Base-by-base conservation (phyloP, 2,888 invertebrate genomes). In the Epinotia brunnichana region DNA sequence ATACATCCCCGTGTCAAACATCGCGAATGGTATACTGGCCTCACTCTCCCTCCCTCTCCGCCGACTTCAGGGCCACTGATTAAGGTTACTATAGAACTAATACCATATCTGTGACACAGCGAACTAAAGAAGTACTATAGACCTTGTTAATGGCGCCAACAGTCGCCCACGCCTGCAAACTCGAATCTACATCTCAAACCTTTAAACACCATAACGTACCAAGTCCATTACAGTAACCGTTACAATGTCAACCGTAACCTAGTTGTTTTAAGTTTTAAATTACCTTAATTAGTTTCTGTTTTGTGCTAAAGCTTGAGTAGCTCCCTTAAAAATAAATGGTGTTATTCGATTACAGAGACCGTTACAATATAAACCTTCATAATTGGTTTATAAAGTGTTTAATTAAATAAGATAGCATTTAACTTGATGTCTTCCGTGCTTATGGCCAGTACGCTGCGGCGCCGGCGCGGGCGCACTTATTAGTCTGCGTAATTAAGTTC, bases 101-200 rank as follows among this genome's bases (percentile, higher is more conserved):
- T 61, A 44, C n/a, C 11, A 41, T 21, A 10, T 39, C 44, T 53
- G 11, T n/a, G 39, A 35, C 53, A 41, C 21, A 66, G 39, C 15
- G 19, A 10, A 35, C 35, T 21, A 21, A 64, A 62, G 62, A 62
- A 24, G 61, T 44, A 24, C n/a, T 17, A 63, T 59, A 63, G 15
- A 53, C 64, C 29, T 51, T 57, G 44, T 24, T 60, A 63, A 60
- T 21, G 74, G 74, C 74, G 72, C 72, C 74, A 74, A 62, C 53
- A 19, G 56, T 61, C 72, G 51, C 72, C 74, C 74, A 74, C 74
- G 74, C 67, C n/a, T 21, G 41, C 29, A 35, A 15, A 41, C n/a
- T 29, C 35, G n/a, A 57, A 57, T 62, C 41, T 71, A 61, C 67
- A 72, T 39, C 44, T 53, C 53, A 19, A 41, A 21, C 51, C 29